Evolutionary conservation across 2,113 vertebrate genomes (phyloP), one percentile per base, ranked within the genome.

Genomic region (Heterotis niloticus): DNA sequence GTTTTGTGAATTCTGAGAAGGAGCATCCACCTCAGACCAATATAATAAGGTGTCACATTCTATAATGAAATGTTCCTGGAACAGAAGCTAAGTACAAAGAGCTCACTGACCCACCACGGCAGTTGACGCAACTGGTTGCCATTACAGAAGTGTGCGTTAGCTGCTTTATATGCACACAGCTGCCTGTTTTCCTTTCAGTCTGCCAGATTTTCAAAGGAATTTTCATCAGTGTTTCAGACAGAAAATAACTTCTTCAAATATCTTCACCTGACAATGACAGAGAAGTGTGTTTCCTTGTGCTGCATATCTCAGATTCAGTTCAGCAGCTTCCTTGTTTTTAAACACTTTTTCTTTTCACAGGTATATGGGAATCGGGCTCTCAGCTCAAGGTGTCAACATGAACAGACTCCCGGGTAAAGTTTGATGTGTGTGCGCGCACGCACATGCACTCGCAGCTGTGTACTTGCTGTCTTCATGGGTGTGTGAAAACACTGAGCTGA

Each of bases 361-460:
- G 88, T 99, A 98, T 90, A 99, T 99, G 98, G 98, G 98, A 87
- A 99, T 99, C 81, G 98, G 98, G 78, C 95, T 99, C 78, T 99
- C 97, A 1, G 96, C 98, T 90, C 98, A 99, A 93, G 98, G 97
- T 83, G 98, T 99, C 83, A 99, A 99, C 90, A 99, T 99, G 97
- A 99, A 99, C 92, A 95, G 97, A 91, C 93, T 99, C 82, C 98
- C 98, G 88, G 98, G 98, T 99, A 96, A 90, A 88, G 11, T 23
- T 16, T 1, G 13, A 80, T 1, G 5, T 26, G 75, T 1, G 54
- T 74, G 54, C 3, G 16, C 10, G 44, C 10, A 2, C 69, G 11
- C n/a, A n/a, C n/a, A n/a, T n/a, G n/a, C n/a, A n/a, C n/a, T n/a
- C n/a, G n/a, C n/a, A n/a, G n/a, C n/a, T n/a, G n/a, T n/a, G n/a